Evolutionary conservation across 1,140 invertebrate species (phyloP), one percentile per base, ranked within the genome.

Genomic region (Armadillidium nasatum): DNA sequence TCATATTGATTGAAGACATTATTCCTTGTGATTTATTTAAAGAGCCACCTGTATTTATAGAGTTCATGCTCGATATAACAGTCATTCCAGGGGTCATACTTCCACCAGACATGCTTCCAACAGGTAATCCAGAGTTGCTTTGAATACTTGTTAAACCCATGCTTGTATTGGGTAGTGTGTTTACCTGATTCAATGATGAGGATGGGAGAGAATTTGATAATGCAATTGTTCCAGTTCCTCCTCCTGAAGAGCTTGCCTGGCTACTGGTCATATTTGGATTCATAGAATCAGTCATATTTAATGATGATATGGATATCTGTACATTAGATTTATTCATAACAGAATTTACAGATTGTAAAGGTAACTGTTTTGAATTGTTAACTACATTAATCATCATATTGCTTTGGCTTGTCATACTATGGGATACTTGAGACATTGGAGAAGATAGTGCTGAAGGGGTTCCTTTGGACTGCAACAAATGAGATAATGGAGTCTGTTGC

Each of bases 1-100:
- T 60, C 50, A 60, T 60, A 60, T 60, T 60, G 0, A 60, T 60
- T 13, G 50, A 60, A 15, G 50, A 60, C 50, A 60, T 60, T 60
- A 60, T 60, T 60, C 50, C 50, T 60, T 60, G 50, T 15, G 50
- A 19, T 7, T 60, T 60, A 19, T 19, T 60, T 19, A 60, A 7
- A 60, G 50, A 60, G 19, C 19, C 19, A 15, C 11, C 50, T 15
- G 50, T 7, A 7, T 60, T 60, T 19, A 60, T 60, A 19, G 50
- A 15, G 19, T 60, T 60, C 50, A 60, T 60, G 19, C 50, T 60
- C 11, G 50, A 60, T 19, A 60, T 19, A 60, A 60, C 50, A 60
- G 11, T 60, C 50, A 60, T 60, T 19, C 50, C 50, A 4, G 50
- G 50, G 19, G 50, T 19, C 50, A 60, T 60, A 19, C 50, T 60